Conservation (phyloP, 2,888 invertebrate species). For the Agonopterix alstromeriana region DNA sequence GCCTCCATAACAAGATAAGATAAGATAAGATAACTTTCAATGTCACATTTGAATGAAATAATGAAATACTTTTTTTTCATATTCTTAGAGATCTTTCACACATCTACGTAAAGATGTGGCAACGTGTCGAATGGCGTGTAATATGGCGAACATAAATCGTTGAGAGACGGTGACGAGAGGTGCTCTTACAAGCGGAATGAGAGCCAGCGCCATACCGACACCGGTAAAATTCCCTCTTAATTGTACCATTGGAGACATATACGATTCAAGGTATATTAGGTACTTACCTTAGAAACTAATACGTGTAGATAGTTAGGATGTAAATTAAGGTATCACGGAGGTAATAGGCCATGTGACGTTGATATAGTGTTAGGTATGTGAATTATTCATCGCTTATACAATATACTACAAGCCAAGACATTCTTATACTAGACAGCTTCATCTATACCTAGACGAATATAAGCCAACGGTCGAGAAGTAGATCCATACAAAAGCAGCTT, state of each 20-base stretch:
- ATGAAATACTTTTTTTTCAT: too few relatives aligned
- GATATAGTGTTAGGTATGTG: too few relatives aligned
- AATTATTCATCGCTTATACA: too few relatives aligned
- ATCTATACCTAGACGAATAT: too few relatives aligned
- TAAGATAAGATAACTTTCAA: too few relatives aligned
- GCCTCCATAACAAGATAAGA: too few relatives aligned
- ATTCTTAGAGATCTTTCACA: too few relatives aligned
- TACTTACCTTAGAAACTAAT: neutral
- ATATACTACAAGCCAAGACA: too few relatives aligned
- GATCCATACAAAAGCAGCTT: too few relatives aligned
- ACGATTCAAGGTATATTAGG: neutral
- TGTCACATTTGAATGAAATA: too few relatives aligned
- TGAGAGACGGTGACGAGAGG: conserved; percentile 62
- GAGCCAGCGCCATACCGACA: conserved; percentile 38
- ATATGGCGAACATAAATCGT: conserved; percentile 70
- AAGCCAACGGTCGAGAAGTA: too few relatives aligned
- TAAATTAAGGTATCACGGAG: neutral
- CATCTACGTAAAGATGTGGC: conserved; percentile 28
- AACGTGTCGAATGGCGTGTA: conserved; percentile 73
- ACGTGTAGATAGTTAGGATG: neutral
- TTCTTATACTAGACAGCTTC: too few relatives aligned
- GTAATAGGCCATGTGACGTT: neutral
- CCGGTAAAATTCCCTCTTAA: conserved; percentile 18
- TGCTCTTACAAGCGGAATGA: conserved; percentile 63
- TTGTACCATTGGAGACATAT: conserved; percentile 12